Evolutionary conservation across 1,140 invertebrate genomes (phyloP), one percentile per base, ranked within the genome.

Genomic region (Portunus trituberculatus): DNA sequence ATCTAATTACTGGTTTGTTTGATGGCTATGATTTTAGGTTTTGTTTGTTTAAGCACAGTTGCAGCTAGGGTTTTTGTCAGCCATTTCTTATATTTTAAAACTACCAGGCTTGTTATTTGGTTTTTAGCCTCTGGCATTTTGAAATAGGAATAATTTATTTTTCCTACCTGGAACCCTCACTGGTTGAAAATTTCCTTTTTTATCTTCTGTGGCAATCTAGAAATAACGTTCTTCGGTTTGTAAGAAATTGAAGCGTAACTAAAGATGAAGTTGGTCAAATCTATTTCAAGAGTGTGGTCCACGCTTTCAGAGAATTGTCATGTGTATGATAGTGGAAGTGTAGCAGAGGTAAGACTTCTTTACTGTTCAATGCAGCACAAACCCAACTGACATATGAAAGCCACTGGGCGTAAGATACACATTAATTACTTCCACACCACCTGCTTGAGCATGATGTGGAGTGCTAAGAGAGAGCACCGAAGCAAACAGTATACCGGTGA

Each of bases 251-350:
- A 20, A 76, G 20, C 20, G n/a, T n/a, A 25, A 76, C 67, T 76
- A 76, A 76, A 76, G 20, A 76, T 76, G 67, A 76, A n/a, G 67
- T 76, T 20, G 20, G 67, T 76, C n/a, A 76, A 91, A 16, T 91
- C 90, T 25, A 91, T 67, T 91, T 91, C 29, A 67, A 39, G 31
- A 59, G 31, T 91, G 52, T 91, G 90, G 90, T 91, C 52, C 67
- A 25, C 76, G 32, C 90, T 91, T 25, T 32, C 48, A 76, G 25
- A 91, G 90, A 76, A 29, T 91, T 91, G n/a, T 28, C 90, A 76
- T 76, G 59, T 76, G 67, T 91, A 32, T 91, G 90, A 91, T 91
- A 76, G 48, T 91, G 46, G 16, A 91, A 59, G n/a, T 59, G n/a
- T 91, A 76, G 4, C 45, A 76, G 90, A 76, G 67, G 20, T n/a